Percentiles rank a stretch among this genome's conserved stretches.
Conservation (phyloP, 2,113 vertebrate genomes). For the Maccullochella peelii region DNA sequence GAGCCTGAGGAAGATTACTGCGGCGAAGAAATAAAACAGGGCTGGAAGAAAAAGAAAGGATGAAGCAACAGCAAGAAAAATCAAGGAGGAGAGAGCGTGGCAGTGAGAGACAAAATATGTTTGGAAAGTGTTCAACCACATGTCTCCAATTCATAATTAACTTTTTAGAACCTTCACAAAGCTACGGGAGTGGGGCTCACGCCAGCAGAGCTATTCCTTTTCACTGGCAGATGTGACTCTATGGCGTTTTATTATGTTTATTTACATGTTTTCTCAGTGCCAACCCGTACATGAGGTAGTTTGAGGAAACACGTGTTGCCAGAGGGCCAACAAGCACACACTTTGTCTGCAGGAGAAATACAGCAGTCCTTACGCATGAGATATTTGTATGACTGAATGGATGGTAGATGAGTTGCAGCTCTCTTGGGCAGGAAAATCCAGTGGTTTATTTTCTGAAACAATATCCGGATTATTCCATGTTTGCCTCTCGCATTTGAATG, state of each 20-base stretch:
- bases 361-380: constrained; percentile 23
- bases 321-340: constrained; percentile 51
- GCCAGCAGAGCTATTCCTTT: constrained; percentile 71
- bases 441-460: constrained; percentile 37
- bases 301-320: constrained; percentile 68
- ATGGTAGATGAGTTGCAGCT: constrained; percentile 41
- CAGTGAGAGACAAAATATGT: constrained; percentile 57
- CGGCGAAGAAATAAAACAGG: constrained; percentile 51
- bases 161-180: constrained; percentile 77
- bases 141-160: constrained; percentile 84
- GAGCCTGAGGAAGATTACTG: constrained; percentile 73
- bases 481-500: constrained; percentile 23
- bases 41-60: constrained; percentile 37
- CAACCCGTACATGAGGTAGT: constrained; percentile 56
- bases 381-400: constrained; percentile 13
- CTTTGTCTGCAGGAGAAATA: constrained; percentile 69
- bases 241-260: constrained; percentile 78
- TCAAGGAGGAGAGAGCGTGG: constrained; percentile 25
- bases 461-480: not conserved
- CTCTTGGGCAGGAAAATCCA: constrained; percentile 22
- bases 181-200: constrained; percentile 63
- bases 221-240: constrained; percentile 77
- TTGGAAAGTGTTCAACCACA: constrained; percentile 75
- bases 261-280: constrained; percentile 76
- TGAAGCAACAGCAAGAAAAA: constrained; percentile 59